Conservation (phyloP, 2,888 invertebrate species). For the Drosophila heteroneura region DNA sequence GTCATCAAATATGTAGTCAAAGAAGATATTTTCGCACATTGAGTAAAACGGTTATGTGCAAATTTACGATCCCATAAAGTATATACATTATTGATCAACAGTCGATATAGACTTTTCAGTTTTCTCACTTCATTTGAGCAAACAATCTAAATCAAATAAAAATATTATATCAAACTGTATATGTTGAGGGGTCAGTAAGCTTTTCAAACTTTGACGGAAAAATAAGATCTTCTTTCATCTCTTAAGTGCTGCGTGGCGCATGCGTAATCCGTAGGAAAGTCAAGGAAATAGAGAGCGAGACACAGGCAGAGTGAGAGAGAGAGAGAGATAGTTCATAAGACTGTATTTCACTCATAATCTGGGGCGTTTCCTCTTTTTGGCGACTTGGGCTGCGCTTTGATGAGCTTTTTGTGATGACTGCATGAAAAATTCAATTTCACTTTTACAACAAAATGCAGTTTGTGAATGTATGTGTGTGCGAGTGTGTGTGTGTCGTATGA, state of each 20-base stretch:
- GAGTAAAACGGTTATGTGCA: no score
- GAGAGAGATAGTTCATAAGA: constrained; percentile 7
- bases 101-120: not conserved
- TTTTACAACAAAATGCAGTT: constrained; percentile 63
- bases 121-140: not conserved
- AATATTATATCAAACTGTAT: not conserved
- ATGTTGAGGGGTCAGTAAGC: not conserved
- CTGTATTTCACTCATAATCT: constrained; percentile 10
- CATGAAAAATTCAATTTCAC: constrained; percentile 61
- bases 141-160: not conserved
- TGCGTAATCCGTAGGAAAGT: constrained; percentile 30
- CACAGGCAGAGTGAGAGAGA: constrained; percentile 4
- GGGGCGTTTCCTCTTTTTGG: not conserved
- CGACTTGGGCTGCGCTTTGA: constrained; percentile 34
- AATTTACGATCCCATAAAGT: no score
- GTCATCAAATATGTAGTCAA: not conserved
- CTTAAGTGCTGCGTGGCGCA: constrained; percentile 8
- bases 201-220: not conserved
- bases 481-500: constrained; percentile 43
- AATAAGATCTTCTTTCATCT: not conserved
- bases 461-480: constrained; percentile 22
- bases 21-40: not conserved
- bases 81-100: no score
- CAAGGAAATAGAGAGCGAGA: not conserved
- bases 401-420: constrained; percentile 46